Evolutionary conservation across 1,140 invertebrate genomes (phyloP).

Genomic region (Alviniconcha marisindica): DNA sequence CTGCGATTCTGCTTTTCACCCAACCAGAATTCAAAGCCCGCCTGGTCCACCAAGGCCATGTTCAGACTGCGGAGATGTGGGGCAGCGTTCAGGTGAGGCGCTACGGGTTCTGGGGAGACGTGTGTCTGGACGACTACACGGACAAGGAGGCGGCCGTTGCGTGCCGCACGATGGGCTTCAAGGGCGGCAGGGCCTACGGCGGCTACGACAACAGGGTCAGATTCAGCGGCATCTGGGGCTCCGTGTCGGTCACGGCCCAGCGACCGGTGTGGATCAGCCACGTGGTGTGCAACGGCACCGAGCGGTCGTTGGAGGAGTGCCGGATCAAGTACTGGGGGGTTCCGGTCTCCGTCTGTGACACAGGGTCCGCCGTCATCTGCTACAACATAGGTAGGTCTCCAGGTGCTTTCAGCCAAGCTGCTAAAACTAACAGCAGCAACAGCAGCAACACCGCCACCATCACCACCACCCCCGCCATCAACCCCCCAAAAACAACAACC

Average conservation of each 20-base stretch:
- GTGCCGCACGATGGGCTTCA: slow-evolving; percentile 51
- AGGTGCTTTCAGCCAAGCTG: too few relatives aligned
- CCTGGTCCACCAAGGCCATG: slow-evolving; percentile 19
- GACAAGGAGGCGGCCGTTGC: slow-evolving; percentile 79
- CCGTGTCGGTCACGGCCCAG: background rate
- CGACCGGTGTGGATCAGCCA: slow-evolving; percentile 82
- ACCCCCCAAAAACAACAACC: too few relatives aligned
- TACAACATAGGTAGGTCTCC: slow-evolving; percentile 49
- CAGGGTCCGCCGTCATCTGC: slow-evolving; percentile 54
- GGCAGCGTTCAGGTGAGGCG: slow-evolving; percentile 85
- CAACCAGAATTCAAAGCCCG: background rate
- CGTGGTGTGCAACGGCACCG: slow-evolving; percentile 51
- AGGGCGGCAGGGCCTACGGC: slow-evolving; percentile 47
- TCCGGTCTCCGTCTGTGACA: slow-evolving; percentile 38
- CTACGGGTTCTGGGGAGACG: slow-evolving; percentile 85
- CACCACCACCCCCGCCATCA: too few relatives aligned
- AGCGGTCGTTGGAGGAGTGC: slow-evolving; percentile 53
- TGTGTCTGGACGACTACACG: slow-evolving; percentile 78
- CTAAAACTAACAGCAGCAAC: too few relatives aligned
- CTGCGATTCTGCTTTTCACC: background rate
- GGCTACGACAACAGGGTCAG: slow-evolving; percentile 39
- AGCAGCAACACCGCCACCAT: too few relatives aligned
- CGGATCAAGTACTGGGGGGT: slow-evolving; percentile 44
- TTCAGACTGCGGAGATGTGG: slow-evolving; percentile 72
- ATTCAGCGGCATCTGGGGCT: background rate